Percentiles rank a stretch among this genome's conserved stretches.
These are phyloP conservation scores for Pollenia amentaria DNA, from an alignment of 2,888 invertebrate genomes.

Conservation along the genomic window DNA sequence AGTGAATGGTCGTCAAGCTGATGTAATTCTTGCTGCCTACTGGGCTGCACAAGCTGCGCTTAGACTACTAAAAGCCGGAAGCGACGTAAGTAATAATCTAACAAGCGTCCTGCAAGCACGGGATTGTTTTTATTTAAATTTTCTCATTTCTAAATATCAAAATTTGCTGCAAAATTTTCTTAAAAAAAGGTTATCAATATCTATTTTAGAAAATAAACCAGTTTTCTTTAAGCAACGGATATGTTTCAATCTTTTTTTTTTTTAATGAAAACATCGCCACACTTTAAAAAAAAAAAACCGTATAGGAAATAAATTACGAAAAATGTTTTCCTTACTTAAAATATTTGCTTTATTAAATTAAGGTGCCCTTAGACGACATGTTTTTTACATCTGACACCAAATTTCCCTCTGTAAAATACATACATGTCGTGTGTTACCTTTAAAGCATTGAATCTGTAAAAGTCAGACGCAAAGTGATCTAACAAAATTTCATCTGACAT, in stretches of 20 bases:
- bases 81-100: constrained; percentile 88
- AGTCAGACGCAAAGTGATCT: too few species aligned
- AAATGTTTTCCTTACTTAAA: not conserved
- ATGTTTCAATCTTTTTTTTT: constrained; percentile 47
- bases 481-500: too few species aligned
- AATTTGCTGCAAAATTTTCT: too few species aligned
- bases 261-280: constrained; percentile 76
- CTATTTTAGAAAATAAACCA: not conserved
- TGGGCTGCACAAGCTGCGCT: constrained; percentile 98
- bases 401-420: too few species aligned
- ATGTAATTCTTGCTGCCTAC: constrained; percentile 97
- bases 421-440: too few species aligned
- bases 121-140: constrained; percentile 69
- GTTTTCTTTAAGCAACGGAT: constrained; percentile 73
- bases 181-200: too few species aligned
- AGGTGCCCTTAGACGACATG: too few species aligned
- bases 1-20: constrained; percentile 95
- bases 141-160: constrained; percentile 71
- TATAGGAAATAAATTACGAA: not conserved
- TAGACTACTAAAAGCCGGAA: constrained; percentile 95
- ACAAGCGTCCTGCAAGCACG: constrained; percentile 67
- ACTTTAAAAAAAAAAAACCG: constrained; percentile 77
- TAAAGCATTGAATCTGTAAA: too few species aligned
- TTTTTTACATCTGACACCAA: too few species aligned
- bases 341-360: too few species aligned